Conservation (phyloP, 1,140 invertebrate species). For the Drosophila subobscura region DNA sequence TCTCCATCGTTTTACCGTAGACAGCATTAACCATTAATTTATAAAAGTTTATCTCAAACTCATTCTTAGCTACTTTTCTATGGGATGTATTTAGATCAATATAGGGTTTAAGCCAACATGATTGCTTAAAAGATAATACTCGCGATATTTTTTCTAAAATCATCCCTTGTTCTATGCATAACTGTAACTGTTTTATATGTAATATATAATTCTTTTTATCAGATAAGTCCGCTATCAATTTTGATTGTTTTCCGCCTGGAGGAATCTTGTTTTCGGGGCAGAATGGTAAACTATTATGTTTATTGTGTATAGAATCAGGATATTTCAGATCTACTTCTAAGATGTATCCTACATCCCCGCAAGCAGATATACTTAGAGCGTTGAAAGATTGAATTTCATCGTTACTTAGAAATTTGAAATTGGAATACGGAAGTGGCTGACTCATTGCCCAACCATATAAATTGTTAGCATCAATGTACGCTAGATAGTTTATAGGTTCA, state of each 20-base stretch:
- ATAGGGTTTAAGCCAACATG: slow-evolving; percentile 1
- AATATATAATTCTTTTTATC: slow-evolving; percentile 1
- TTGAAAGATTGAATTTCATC: neutral
- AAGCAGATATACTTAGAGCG: neutral
- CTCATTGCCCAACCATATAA: slow-evolving; percentile 2
- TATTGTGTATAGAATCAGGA: neutral
- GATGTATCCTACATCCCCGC: neutral
- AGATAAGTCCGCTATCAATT: neutral
- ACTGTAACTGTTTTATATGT: slow-evolving; percentile 4
- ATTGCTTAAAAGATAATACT: slow-evolving; percentile 10
- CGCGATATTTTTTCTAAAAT: slow-evolving; percentile 1
- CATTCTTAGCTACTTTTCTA: neutral
- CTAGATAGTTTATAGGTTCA: neutral
- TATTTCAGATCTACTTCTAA: slow-evolving; percentile 8
- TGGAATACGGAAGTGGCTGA: neutral
- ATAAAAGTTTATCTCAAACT: slow-evolving; percentile 7
- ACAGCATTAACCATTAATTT: neutral
- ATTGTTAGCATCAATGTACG: slow-evolving; percentile 4
- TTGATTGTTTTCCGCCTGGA: neutral
- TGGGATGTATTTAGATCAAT: neutral
- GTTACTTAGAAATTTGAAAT: slow-evolving; percentile 2
- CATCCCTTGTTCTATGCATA: neutral
- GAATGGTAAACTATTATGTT: neutral
- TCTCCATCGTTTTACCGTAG: neutral
- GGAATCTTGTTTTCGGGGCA: neutral